A percentile compares a stretch with the other conserved stretches of the same genome.
phyloP scores from a whole-genome alignment of 1,140 invertebrate species.

The Neotoxoptera formosana region DNA sequence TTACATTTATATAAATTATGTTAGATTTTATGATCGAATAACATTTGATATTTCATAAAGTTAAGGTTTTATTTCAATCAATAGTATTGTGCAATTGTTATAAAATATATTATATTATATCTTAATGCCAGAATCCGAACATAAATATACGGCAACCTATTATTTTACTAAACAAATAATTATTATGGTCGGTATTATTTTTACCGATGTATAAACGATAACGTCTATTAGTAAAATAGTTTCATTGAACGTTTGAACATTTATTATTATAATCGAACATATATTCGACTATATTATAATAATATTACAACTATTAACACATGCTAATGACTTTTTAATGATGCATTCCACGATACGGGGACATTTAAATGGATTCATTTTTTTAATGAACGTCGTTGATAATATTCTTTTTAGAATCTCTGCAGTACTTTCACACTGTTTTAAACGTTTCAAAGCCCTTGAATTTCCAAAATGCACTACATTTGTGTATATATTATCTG shows the following conservation, averaged over 20 bases:
- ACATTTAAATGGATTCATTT: not conserved
- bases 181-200: not conserved
- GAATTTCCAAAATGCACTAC: not conserved
- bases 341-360: not conserved
- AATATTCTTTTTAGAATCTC: not conserved
- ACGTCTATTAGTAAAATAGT: not conserved
- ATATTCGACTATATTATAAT: not conserved
- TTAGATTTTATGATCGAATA: not conserved
- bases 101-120: not conserved
- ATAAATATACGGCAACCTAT: not conserved
- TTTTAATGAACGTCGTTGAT: not conserved
- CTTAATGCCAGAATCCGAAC: no score
- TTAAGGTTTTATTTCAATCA: conserved; percentile 9
- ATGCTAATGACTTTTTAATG: not conserved
- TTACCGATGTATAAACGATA: not conserved
- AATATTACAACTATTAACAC: not conserved
- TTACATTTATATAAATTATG: not conserved
- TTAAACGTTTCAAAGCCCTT: not conserved
- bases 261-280: not conserved
- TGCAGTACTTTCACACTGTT: not conserved
- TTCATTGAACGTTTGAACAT: not conserved
- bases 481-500: not conserved
- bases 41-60: conserved; percentile 10
- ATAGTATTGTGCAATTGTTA: not conserved
- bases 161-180: not conserved